phyloP scores from a whole-genome alignment of 1,140 invertebrate genomes.

The Bombus haemorrhoidalis region DNA sequence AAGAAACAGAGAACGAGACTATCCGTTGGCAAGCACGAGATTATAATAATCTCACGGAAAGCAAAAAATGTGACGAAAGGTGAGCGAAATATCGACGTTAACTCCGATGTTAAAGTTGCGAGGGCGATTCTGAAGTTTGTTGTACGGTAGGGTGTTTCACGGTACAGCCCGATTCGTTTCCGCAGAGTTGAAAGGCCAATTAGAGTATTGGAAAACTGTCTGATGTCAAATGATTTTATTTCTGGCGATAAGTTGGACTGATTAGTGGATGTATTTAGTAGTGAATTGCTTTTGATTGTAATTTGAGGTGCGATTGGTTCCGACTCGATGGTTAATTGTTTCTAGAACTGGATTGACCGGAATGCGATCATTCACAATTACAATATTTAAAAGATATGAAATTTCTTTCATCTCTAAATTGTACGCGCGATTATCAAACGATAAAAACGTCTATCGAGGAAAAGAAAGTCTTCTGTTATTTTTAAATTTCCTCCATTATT shows the following conservation, averaged over 20 bases:
- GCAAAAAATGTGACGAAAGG: no score
- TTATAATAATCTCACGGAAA: slow-evolving; percentile 13
- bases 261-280: not conserved
- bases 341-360: not conserved
- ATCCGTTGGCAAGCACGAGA: not conserved
- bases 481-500: no score
- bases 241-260: not conserved
- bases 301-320: not conserved
- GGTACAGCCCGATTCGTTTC: not conserved
- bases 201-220: slow-evolving; percentile 22
- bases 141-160: not conserved
- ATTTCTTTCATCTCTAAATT: not conserved
- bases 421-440: not conserved
- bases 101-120: not conserved
- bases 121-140: not conserved
- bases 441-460: no score
- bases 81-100: not conserved
- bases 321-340: not conserved
- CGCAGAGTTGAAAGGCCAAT: not conserved
- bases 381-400: no score
- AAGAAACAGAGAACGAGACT: not conserved
- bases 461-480: no score
- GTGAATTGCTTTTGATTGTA: not conserved
- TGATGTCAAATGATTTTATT: not conserved
- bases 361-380: not conserved